phyloP scores from a whole-genome alignment of 2,113 vertebrate genomes.

The Scalopus aquaticus region DNA sequence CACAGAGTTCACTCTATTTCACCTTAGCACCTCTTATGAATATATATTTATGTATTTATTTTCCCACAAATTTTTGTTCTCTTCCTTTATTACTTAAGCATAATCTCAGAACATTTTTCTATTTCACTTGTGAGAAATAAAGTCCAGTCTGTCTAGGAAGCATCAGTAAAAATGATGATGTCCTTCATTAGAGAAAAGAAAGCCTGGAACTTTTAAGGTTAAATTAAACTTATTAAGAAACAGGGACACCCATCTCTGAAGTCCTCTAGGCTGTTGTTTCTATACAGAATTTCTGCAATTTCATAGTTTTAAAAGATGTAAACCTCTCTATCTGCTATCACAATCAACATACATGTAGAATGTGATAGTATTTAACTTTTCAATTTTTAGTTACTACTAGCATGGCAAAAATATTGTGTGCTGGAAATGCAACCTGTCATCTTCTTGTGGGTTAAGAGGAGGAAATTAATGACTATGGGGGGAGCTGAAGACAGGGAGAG shows the following conservation, averaged over 20 bases:
- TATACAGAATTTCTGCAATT: slow-evolving; percentile 14
- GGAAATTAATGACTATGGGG: background rate
- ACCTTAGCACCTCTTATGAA: background rate
- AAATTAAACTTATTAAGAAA: background rate
- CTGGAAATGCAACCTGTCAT: background rate
- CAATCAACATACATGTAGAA: slow-evolving; percentile 14
- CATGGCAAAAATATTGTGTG: background rate
- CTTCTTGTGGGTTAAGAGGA: background rate
- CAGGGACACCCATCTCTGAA: background rate
- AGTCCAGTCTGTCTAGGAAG: background rate
- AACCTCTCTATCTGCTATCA: background rate
- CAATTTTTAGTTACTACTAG: background rate
- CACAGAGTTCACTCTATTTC: background rate
- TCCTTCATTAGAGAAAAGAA: background rate
- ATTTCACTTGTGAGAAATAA: slow-evolving; percentile 13
- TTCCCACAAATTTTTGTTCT: background rate
- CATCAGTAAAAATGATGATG: background rate
- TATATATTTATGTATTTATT: background rate
- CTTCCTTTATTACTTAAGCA: background rate
- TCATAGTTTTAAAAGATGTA: slow-evolving; percentile 16
- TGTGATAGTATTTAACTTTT: background rate
- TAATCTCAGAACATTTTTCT: slow-evolving; percentile 35
- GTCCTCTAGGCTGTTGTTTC: background rate
- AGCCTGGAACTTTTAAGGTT: background rate
- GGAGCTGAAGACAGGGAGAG: rapidly evolving